Conservation (phyloP, 64 coral and sea anemone species). For the Acropora yongei region DNA sequence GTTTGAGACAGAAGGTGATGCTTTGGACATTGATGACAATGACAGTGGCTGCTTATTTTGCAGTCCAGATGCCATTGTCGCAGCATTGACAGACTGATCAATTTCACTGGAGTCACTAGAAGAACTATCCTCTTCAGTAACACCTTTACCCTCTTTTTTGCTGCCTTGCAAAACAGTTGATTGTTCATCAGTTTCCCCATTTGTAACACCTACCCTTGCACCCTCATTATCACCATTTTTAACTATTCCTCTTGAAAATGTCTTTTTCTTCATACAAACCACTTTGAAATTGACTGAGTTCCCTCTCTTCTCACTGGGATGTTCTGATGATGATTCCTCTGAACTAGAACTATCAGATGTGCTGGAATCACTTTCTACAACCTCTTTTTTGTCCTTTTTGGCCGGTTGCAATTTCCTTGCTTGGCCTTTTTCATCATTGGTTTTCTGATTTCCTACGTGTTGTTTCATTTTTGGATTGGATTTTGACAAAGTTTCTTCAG, state of each 20-base stretch:
- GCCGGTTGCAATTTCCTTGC: not conserved
- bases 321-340: not conserved
- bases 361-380: not conserved
- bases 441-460: not conserved
- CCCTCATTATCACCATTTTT: not conserved
- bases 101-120: not conserved
- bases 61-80: not conserved
- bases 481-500: not conserved
- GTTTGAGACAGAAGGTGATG: not conserved
- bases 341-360: constrained; percentile 13
- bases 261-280: not conserved
- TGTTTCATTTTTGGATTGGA: not conserved
- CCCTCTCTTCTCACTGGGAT: not conserved
- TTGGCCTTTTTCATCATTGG: not conserved
- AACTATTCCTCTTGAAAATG: no score
- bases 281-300: not conserved
- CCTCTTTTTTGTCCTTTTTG: not conserved
- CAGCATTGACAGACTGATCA: not conserved
- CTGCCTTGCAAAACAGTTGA: not conserved
- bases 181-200: not conserved
- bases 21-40: not conserved
- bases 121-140: not conserved
- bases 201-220: no score
- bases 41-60: no score
- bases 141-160: not conserved